Base-by-base conservation (phyloP, 2,797 vertebrate species). In the Moxostoma hubbsi region DNA sequence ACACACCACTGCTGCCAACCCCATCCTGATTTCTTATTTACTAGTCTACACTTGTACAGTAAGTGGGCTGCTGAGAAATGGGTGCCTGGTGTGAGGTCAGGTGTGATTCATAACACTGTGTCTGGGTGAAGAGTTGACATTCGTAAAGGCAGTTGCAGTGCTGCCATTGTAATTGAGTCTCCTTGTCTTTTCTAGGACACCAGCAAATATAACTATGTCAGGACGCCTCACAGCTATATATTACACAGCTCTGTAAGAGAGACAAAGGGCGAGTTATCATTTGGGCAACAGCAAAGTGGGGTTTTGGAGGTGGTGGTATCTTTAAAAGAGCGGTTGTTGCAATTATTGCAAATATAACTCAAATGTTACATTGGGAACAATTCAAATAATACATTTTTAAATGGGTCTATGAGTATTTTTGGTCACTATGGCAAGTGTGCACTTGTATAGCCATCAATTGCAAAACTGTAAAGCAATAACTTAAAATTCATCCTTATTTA, bases 221-320 rank as follows among this genome's bases (percentile, higher is more conserved):
- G 93, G 93, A 94, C 91, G 92, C 91, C 90, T 94, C 92, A 85
- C 83, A 76, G 93, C 95, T 96, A 94, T 96, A 95, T 96, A 96
- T 96, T 95, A 95, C 92, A 86, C 84, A 88, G 92, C 91, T 93
- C 93, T 91, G 90, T 36, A 58, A 92, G 90, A 92, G 93, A 93
- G 95, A 96, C 94, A 95, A 95, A 93, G 81, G 93, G 92, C 93
- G 94, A 96, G 94, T 95, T 95, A 96, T 97, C 93, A 93, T 94
- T 95, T 90, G 70, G 89, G 89, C 87, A 81, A 89, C 93, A 93
- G 92, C 69, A 81, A 85, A 90, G 87, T 67, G 53, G 54, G 71
- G 24, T 67, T 75, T 57, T 67, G 87, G 75, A 82, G 81, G 85
- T 0, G 49, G 47, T 11, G 51, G 46, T 69, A 53, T 61, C 53